These are phyloP conservation scores for Thomomys bottae DNA, from an alignment of 2,113 vertebrate species.

Conservation along the genomic window DNA sequence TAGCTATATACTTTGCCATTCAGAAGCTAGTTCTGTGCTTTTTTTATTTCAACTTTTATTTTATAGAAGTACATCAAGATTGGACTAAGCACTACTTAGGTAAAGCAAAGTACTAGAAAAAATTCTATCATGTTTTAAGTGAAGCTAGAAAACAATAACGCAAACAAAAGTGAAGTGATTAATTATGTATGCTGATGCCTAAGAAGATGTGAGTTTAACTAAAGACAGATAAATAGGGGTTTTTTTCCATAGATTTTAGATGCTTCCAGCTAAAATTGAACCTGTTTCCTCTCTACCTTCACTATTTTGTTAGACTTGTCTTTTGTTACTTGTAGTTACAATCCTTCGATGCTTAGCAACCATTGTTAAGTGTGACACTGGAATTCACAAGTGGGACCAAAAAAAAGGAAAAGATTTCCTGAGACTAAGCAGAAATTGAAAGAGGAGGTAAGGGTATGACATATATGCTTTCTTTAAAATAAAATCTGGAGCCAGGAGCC, in stretches of 20 bases:
- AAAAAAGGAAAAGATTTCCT: conserved; percentile 34
- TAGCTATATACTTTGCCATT: too few species aligned
- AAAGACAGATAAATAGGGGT: conserved; percentile 10
- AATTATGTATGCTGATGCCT: conserved; percentile 39
- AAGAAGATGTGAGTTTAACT: conserved; percentile 16
- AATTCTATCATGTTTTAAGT: conserved; percentile 35
- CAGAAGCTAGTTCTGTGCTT: too few species aligned
- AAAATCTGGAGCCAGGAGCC: background rate
- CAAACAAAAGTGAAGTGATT: conserved; percentile 10
- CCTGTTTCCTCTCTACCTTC: background rate
- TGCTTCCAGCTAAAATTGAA: background rate
- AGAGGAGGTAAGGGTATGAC: background rate
- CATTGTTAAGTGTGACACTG: conserved; percentile 13
- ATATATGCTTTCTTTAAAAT: conserved; percentile 20
- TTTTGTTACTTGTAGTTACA: conserved; percentile 4
- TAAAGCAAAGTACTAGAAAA: conserved; percentile 22
- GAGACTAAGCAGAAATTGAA: conserved; percentile 28
- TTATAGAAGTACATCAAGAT: conserved; percentile 31
- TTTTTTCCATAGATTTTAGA: background rate
- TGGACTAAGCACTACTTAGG: background rate
- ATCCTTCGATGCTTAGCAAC: conserved; percentile 22
- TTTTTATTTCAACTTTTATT: background rate
- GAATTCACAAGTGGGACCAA: background rate
- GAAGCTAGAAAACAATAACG: conserved; percentile 27
- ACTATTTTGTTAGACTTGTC: background rate